Evolutionary conservation across 2,888 invertebrate genomes (phyloP), one percentile per base, ranked within the genome.

Genomic region (Drosophila imparisetae): DNA sequence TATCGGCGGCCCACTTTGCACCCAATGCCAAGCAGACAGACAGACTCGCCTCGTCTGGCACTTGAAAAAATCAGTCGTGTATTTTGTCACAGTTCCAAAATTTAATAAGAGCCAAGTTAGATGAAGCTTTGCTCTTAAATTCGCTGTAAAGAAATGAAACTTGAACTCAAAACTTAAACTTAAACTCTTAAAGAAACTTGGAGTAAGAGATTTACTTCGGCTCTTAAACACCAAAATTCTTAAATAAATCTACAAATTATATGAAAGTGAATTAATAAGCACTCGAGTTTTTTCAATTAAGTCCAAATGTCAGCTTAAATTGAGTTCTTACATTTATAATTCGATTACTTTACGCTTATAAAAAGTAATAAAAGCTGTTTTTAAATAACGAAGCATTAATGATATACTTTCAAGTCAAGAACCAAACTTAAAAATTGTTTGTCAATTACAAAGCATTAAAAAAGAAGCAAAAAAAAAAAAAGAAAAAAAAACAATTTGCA

Each of bases 11-110:
- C 66, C 66, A 72, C 55, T 38, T 63, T 38, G 53, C 36, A 42
- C 65, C 60, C n/a, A 57, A 61, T 36, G 32, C 62, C 27, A 29
- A 54, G 10, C 61, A 69, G 60, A 52, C 57, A 64, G 59, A 58
- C 64, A 42, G 48, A 60, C 36, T n/a, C n/a, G 27, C 0, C 38
- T 27, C n/a, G n/a, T n/a, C 38, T 55, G 27, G 38, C 55, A 55
- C 55, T 55, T 27, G 5, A 2, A n/a, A 55, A 55, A 55, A 38
- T 29, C 49, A 29, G 13, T 45, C 8, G 21, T 8, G 45, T 21
- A 45, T 21, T 45, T 45, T 21, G 45, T 21, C 13, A 13, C 21
- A n/a, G 21, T 42, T 21, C 5, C 21, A 21, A 11, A 21, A 21
- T 21, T 2, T 2, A 42, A 42, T 42, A 21, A 42, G 11, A 21